Evolutionary conservation across 2,888 invertebrate genomes (phyloP), one percentile per base, ranked within the genome.

Genomic region (Troilus luridus): DNA sequence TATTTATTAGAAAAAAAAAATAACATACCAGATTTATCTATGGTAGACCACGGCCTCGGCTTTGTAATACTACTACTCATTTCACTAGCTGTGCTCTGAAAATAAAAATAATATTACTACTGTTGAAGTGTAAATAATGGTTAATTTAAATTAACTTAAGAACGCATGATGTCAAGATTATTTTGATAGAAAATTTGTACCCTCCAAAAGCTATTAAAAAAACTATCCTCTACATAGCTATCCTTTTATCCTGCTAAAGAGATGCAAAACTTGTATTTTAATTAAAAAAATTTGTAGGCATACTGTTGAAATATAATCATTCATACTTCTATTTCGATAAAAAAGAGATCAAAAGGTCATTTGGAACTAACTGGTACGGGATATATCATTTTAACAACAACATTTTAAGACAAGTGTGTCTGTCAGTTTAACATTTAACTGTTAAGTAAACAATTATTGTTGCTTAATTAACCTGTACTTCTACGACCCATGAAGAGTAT

Each of bases 11-110:
- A 14, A 60, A 91, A n/a, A 81, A 17, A 27, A 59, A 21, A 12
- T n/a, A n/a, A 90, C 90, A 67, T 88, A 93, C 93, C 92, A 91
- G 93, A 92, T 91, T 93, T 93, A 67, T 92, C 92, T 88, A 91
- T 91, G 56, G 92, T 81, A 14, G 97, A 97, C 96, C 97, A 96
- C 0, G 97, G 97, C 91, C 97, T 94, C 7, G 96, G 96, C 93
- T 97, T 97, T 3, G 92, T 91, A 14, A 92, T 88, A 88, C 91
- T 91, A 21, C 90, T 91, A 88, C 92, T 92, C 89, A 92, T 88
- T 91, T 92, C 92, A 90, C 92, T 92, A 21, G 91, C 89, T 62
- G 92, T 92, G 60, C 92, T 92, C 92, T 92, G 89, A 14, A 88
- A 89, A 85, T 88, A 24, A 77, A 77, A 41, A 77, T 41, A 77